Evolutionary conservation across 2,797 vertebrate genomes (phyloP).

Genomic region (Capromys pilorides): DNA sequence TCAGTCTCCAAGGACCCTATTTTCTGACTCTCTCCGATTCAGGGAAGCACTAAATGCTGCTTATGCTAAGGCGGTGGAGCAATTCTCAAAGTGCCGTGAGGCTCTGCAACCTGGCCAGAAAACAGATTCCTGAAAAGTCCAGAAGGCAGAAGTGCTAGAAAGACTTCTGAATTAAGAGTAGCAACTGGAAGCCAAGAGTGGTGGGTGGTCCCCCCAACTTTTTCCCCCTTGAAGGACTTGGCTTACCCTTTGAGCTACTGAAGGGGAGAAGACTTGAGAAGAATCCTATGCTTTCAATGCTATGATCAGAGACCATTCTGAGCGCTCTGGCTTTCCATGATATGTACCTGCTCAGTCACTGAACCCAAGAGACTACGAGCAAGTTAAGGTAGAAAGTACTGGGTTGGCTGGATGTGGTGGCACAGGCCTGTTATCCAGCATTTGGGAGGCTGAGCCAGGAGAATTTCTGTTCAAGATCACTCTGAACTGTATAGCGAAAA

Average conservation of each 20-base stretch:
- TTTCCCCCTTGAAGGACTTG: background rate
- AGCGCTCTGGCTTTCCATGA: no score
- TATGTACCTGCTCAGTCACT: background rate
- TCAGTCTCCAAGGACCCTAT: background rate
- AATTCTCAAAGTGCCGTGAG: background rate
- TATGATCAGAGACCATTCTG: background rate
- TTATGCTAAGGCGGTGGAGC: background rate
- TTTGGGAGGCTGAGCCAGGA: background rate
- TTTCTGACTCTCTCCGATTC: background rate
- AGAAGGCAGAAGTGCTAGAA: background rate
- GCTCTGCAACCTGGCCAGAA: background rate
- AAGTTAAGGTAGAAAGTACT: constrained; percentile 27
- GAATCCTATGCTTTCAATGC: background rate
- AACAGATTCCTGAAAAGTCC: constrained; percentile 19
- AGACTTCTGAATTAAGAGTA: background rate
- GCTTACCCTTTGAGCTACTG: background rate
- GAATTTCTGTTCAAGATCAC: background rate
- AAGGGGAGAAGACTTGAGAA: background rate
- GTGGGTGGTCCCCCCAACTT: background rate
- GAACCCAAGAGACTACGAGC: background rate
- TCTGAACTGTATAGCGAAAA: background rate
- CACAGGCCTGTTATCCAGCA: background rate
- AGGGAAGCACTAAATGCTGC: background rate
- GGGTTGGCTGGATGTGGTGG: background rate
- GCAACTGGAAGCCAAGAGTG: background rate